phyloP scores from a whole-genome alignment of 1,140 invertebrate species.

The Drosophila eugracilis region DNA sequence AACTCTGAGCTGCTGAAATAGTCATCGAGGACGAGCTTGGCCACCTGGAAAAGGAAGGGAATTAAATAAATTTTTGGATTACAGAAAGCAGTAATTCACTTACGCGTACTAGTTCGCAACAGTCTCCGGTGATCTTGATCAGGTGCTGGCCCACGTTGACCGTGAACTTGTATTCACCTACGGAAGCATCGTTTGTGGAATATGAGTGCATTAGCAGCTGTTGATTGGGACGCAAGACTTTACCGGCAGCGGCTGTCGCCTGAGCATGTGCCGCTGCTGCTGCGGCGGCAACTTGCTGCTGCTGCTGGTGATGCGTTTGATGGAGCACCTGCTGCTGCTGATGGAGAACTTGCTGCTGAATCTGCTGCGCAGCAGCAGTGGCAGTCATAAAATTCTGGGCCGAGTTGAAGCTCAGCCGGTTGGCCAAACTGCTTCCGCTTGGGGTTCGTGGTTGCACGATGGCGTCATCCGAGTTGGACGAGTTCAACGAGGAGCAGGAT shows the following conservation, averaged over 20 bases:
- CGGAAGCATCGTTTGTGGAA: slow-evolving; percentile 92
- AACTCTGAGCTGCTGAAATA: slow-evolving; percentile 88
- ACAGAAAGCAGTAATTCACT: slow-evolving; percentile 54
- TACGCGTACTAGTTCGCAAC: slow-evolving; percentile 93
- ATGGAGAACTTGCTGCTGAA: slow-evolving; percentile 58
- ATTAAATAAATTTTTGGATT: background rate
- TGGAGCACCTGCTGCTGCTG: slow-evolving; percentile 57
- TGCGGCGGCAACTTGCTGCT: slow-evolving; percentile 55
- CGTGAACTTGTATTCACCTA: slow-evolving; percentile 94
- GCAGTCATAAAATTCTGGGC: slow-evolving; percentile 83
- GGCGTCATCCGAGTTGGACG: slow-evolving; percentile 90
- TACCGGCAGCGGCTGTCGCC: slow-evolving; percentile 80
- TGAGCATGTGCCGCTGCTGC: slow-evolving; percentile 71
- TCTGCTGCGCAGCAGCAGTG: slow-evolving; percentile 81
- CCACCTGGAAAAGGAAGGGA: slow-evolving; percentile 87
- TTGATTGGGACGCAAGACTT: slow-evolving; percentile 86
- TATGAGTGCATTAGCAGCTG: slow-evolving; percentile 90
- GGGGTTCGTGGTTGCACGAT: slow-evolving; percentile 76
- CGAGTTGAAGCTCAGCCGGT: slow-evolving; percentile 84
- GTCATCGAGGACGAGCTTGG: slow-evolving; percentile 93
- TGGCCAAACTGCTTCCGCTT: slow-evolving; percentile 61
- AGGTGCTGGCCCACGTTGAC: slow-evolving; percentile 92
- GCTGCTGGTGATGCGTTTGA: slow-evolving; percentile 59
- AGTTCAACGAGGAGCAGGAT: slow-evolving; percentile 89
- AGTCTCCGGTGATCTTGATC: slow-evolving; percentile 93